Conservation (phyloP, 2,888 invertebrate genomes). For the Coelopa pilipes region DNA sequence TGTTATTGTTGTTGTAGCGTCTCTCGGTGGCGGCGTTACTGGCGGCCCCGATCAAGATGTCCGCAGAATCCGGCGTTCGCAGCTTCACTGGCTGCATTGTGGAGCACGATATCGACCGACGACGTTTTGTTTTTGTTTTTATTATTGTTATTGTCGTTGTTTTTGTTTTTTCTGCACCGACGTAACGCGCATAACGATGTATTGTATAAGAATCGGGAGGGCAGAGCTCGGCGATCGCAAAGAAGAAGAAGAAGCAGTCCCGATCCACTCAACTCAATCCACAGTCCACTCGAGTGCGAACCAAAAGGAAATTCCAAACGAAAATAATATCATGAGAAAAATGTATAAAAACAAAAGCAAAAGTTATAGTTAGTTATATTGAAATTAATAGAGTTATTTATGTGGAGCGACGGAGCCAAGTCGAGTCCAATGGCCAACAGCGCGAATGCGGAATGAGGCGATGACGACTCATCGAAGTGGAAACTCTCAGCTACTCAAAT, state of each 20-base stretch:
- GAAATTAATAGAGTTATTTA: background rate
- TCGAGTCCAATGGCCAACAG: background rate
- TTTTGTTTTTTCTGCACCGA: no score
- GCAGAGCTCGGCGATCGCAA: no score
- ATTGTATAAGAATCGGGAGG: no score
- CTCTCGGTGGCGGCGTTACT: conserved; percentile 54
- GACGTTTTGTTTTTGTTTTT: background rate
- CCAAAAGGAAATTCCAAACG: conserved; percentile 1
- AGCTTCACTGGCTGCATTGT: conserved; percentile 50
- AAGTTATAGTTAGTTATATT: background rate
- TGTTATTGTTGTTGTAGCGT: conserved; percentile 35
- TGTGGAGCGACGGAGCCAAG: no score
- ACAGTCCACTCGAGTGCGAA: background rate
- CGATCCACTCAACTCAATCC: background rate
- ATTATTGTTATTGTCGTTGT: background rate
- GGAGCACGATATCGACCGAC: conserved; percentile 5
- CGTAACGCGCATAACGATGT: no score
- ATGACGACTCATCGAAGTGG: background rate
- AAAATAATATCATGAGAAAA: conserved; percentile 14
- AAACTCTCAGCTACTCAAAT: conserved; percentile 26
- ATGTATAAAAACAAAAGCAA: background rate
- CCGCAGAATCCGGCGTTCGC: conserved; percentile 56
- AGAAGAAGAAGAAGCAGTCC: no score
- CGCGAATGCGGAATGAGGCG: background rate
- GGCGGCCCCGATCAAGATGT: conserved; percentile 55